These are phyloP conservation scores for Ctena decussata DNA, from an alignment of 2,888 invertebrate genomes.

Conservation along the genomic window DNA sequence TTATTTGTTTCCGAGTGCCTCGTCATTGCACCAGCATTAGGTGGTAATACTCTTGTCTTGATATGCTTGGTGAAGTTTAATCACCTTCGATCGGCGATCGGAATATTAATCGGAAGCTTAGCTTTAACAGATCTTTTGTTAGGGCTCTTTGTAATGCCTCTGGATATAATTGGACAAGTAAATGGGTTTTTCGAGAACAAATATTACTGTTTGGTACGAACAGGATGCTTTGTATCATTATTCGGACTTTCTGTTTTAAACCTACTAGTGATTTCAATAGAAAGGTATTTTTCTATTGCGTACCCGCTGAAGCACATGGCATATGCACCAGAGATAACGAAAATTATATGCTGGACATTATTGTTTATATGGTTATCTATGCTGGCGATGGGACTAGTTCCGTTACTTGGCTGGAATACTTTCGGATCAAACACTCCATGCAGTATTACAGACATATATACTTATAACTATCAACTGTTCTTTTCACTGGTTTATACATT, in stretches of 20 bases:
- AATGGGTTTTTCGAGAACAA: neutral
- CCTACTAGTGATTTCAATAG: neutral
- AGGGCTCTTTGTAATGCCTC: neutral
- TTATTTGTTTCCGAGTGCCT: too few species aligned
- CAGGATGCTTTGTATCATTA: neutral
- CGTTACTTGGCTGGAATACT: neutral
- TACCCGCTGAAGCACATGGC: slow-evolving; percentile 48
- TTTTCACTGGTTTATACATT: neutral
- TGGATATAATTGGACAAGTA: neutral
- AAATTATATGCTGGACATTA: neutral
- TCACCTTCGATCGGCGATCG: neutral
- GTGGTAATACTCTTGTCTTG: neutral
- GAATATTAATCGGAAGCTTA: neutral
- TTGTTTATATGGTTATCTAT: neutral
- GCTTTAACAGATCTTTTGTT: neutral
- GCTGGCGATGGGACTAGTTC: neutral
- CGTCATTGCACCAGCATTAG: neutral
- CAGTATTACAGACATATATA: neutral
- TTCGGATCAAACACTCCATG: neutral
- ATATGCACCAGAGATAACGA: neutral
- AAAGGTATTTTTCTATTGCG: neutral
- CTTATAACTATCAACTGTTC: neutral
- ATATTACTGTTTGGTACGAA: neutral
- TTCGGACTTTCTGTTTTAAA: neutral
- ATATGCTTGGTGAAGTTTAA: neutral